Evolutionary conservation across 2,113 vertebrate genomes (phyloP), one percentile per base, ranked within the genome.

Genomic region (Pelobates fuscus): DNA sequence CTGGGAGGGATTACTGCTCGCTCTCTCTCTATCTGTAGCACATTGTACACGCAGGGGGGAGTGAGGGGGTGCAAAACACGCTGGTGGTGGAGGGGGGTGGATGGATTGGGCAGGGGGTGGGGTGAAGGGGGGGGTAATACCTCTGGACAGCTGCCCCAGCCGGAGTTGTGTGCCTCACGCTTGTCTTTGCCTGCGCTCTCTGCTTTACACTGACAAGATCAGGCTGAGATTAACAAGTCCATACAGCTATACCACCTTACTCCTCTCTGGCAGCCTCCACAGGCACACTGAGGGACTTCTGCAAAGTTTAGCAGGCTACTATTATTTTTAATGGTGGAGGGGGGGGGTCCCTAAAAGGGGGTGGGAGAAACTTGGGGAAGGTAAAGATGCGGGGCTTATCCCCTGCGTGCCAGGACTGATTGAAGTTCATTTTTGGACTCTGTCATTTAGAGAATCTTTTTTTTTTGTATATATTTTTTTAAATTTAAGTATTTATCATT

Each of bases 221-320:
- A 85, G 82, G 80, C 84, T 83, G 81, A 85, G 84, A 87, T 87
- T 58, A 86, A 84, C 84, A 86, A 87, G 82, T 87, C 87, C 84
- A 78, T 66, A 82, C 84, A 52, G 30, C 83, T 84, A 69, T 68
- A 52, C 84, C 69, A 44, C 69, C 59, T 70, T 59, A 58, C 54
- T 70, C 32, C 68, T 44, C 58, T 30, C 58, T 24, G 23, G 26
- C 55, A 44, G 68, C 68, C 68, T 44, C 55, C 68, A 43, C 67
- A 43, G 57, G 68, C 23, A 57, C 30, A 12, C 41, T 18, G 6
- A 29, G 70, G 58, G 32, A 71, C 70, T 71, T 71, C 58, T 44
- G 58, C 25, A 61, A 71, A 71, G 18, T 71, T 71, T 71, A 14
- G n/a, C 29, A 21, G 43, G 25, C 8, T 15, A 26, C 8, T 37